phyloP scores from a whole-genome alignment of 2,888 invertebrate genomes.

The Malthinus flaveolus region DNA sequence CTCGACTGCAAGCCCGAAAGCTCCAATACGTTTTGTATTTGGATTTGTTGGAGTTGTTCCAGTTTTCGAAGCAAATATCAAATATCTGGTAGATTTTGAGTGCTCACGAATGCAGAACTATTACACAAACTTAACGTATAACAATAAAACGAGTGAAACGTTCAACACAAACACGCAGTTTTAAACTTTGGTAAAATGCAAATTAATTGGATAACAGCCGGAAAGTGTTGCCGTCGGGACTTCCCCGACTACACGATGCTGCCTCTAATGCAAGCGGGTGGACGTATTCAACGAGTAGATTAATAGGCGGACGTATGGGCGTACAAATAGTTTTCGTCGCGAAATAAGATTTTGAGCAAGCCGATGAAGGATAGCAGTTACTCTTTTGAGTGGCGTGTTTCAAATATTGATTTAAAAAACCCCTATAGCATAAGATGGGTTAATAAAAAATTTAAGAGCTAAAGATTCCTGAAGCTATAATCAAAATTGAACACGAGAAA shows the following conservation, averaged over 20 bases:
- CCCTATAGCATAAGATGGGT: conserved; percentile 10
- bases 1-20: conserved; percentile 15
- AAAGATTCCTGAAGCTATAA: conserved; percentile 21
- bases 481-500: conserved; percentile 21
- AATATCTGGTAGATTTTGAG: conserved; percentile 15
- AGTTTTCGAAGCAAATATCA: conserved; percentile 20
- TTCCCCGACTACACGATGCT: too few relatives aligned
- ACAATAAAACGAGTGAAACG: background rate
- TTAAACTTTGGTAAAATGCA: too few relatives aligned
- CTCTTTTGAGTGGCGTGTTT: too few relatives aligned
- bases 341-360: too few relatives aligned
- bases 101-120: background rate
- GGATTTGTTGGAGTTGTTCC: conserved; percentile 26
- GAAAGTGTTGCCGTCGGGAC: too few relatives aligned
- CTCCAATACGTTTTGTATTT: conserved; percentile 26
- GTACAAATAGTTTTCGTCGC: too few relatives aligned
- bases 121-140: background rate
- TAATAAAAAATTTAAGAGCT: conserved; percentile 32
- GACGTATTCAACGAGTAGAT: too few relatives aligned
- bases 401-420: too few relatives aligned
- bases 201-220: too few relatives aligned
- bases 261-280: too few relatives aligned
- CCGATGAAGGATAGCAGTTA: too few relatives aligned
- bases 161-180: background rate
- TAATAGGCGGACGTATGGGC: too few relatives aligned